Evolutionary conservation across 2,797 vertebrate species (phyloP).

Genomic region (Pachyuromys duprasi): DNA sequence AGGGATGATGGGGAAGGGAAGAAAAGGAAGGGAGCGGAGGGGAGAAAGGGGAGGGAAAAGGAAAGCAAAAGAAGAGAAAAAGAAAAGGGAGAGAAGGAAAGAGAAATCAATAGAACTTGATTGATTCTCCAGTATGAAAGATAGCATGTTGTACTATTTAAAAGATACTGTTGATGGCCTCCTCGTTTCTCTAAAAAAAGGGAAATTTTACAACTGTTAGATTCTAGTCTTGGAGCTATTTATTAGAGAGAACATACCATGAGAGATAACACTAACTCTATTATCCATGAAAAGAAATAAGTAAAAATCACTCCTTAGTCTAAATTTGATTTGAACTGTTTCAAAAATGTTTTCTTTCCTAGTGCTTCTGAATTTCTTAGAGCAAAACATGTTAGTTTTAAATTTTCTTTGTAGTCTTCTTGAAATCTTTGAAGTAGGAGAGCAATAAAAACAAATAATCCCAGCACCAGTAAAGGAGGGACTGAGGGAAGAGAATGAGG

Average conservation of each 20-base stretch:
- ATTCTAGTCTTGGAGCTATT: conserved; percentile 75
- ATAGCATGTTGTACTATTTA: conserved; percentile 69
- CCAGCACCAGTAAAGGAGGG: not conserved
- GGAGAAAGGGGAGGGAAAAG: not conserved
- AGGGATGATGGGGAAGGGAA: not conserved
- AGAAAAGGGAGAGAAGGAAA: too few relatives aligned
- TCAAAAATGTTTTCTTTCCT: conserved; percentile 59
- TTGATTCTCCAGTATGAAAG: not conserved
- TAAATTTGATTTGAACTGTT: conserved; percentile 76
- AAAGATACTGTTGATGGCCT: conserved; percentile 65
- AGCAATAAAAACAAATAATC: conserved; percentile 24
- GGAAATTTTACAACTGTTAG: conserved; percentile 77
- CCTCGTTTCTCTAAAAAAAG: conserved; percentile 71
- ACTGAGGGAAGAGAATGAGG: not conserved
- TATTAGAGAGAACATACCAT: conserved; percentile 66
- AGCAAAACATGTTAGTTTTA: conserved; percentile 62
- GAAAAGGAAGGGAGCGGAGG: not conserved
- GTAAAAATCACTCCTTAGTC: conserved; percentile 72
- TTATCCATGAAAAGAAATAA: conserved; percentile 79
- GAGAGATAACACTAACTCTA: conserved; percentile 76
- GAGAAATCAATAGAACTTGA: not conserved
- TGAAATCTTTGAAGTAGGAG: not conserved
- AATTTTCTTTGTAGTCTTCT: conserved; percentile 54
- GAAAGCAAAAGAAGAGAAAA: not conserved
- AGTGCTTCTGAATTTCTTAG: conserved; percentile 50